A percentile compares a stretch with the other conserved stretches of the same genome.
Conservation (phyloP, 2,888 invertebrate species). For the Eristalis pertinax region DNA sequence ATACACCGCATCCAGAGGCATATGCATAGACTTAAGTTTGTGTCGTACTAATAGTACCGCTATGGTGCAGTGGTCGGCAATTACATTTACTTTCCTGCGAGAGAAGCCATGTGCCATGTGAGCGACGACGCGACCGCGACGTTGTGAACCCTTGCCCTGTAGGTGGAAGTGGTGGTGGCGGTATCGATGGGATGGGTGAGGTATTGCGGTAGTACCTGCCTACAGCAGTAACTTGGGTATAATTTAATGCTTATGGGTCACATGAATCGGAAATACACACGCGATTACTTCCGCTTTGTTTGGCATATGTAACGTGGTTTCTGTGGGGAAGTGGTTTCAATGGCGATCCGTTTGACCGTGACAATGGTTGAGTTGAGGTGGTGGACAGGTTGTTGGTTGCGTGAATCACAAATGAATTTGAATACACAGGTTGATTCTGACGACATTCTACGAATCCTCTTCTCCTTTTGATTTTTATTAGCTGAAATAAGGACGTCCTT, state of each 20-base stretch:
- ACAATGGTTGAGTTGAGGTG: constrained; percentile 57
- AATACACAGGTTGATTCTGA: neutral
- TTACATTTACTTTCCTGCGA: constrained; percentile 15
- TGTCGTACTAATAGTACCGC: constrained; percentile 24
- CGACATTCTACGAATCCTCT: neutral
- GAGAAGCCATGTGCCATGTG: constrained; percentile 6
- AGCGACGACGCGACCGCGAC: neutral
- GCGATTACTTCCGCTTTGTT: constrained; percentile 60
- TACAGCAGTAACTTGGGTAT: constrained; percentile 11
- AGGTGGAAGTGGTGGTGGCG: neutral
- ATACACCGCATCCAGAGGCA: neutral
- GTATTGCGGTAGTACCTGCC: constrained; percentile 37
- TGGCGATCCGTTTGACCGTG: constrained; percentile 67
- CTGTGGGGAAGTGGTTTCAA: constrained; percentile 56
- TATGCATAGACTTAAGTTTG: neutral
- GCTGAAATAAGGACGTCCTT: neutral
- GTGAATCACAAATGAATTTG: constrained; percentile 36
- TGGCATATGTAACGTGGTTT: constrained; percentile 33
- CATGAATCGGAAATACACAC: constrained; percentile 69
- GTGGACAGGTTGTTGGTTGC: constrained; percentile 8
- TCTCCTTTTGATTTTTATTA: neutral
- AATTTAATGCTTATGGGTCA: constrained; percentile 67
- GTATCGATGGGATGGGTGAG: neutral
- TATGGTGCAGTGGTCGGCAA: constrained; percentile 20
- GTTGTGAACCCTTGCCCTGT: constrained; percentile 12